phyloP scores from a whole-genome alignment of 2,797 vertebrate species.

The Semaprochilodus insignis region DNA sequence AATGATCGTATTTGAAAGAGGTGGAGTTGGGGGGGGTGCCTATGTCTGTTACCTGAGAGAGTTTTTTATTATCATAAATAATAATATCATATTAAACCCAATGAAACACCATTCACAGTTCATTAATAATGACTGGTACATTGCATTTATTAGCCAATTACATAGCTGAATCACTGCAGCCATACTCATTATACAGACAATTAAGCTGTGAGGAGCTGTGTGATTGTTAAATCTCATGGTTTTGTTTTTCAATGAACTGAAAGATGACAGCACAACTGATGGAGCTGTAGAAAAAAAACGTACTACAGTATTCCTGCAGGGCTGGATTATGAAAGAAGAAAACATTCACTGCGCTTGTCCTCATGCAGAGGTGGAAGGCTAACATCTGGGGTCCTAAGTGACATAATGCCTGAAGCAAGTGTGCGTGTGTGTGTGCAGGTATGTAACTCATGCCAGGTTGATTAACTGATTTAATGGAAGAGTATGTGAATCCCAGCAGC shows the following conservation, averaged over 20 bases:
- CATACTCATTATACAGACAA: not conserved
- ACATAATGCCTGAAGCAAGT: not conserved
- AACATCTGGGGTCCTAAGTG: constrained; percentile 18
- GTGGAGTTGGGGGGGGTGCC: no score
- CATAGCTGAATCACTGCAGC: not conserved
- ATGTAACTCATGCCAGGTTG: constrained; percentile 2
- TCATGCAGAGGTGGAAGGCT: not conserved
- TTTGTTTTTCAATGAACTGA: not conserved
- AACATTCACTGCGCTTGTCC: not conserved
- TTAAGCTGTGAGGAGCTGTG: not conserved
- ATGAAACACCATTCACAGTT: not conserved
- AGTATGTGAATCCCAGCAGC: constrained; percentile 10
- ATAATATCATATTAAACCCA: no score
- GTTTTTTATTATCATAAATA: no score
- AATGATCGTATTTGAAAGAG: no score
- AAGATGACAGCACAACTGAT: not conserved
- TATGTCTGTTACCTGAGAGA: no score
- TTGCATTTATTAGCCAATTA: constrained; percentile 13
- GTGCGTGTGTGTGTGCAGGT: constrained; percentile 1
- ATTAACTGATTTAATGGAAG: constrained; percentile 20
- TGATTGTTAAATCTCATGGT: not conserved
- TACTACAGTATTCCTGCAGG: not conserved
- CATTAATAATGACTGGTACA: constrained; percentile 8
- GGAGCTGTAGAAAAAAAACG: not conserved
- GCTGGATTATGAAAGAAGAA: not conserved